phyloP scores from a whole-genome alignment of 2,888 invertebrate genomes.

The Brachylomia viminalis region DNA sequence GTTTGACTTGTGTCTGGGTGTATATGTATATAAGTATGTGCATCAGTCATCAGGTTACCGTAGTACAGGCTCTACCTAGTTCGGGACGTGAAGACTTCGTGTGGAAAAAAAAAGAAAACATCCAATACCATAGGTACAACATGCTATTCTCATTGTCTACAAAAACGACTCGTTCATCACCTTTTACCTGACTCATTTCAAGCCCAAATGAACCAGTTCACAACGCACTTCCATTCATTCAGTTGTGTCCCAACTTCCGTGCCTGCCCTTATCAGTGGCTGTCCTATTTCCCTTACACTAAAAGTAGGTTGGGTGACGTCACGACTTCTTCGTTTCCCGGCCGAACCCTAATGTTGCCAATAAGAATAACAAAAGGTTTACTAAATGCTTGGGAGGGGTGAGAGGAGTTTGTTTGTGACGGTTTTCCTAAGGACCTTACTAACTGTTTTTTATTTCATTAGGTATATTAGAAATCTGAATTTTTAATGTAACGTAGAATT shows the following conservation, averaged over 20 bases:
- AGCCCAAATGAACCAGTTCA: slow-evolving; percentile 19
- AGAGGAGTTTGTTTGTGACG: neutral
- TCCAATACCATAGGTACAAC: no score
- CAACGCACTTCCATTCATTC: slow-evolving; percentile 43
- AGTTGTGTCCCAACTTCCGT: slow-evolving; percentile 36
- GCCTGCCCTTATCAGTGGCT: slow-evolving; percentile 54
- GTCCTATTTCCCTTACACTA: slow-evolving; percentile 54
- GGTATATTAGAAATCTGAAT: neutral
- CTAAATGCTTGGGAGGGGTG: neutral
- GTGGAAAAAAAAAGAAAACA: no score
- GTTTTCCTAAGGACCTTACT: neutral
- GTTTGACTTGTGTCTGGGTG: no score
- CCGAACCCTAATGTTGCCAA: slow-evolving; percentile 36
- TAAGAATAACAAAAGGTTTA: slow-evolving; percentile 22
- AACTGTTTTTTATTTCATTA: neutral
- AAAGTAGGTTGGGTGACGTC: slow-evolving; percentile 60
- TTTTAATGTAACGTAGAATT: neutral
- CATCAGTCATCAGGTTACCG: no score
- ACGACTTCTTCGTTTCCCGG: slow-evolving; percentile 39
- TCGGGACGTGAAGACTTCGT: no score
- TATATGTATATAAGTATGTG: no score
- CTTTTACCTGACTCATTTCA: neutral
- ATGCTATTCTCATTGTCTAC: neutral
- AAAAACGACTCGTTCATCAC: neutral
- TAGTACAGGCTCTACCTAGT: no score